Conservation (phyloP, 1,140 invertebrate species). For the Penaeus chinensis region DNA sequence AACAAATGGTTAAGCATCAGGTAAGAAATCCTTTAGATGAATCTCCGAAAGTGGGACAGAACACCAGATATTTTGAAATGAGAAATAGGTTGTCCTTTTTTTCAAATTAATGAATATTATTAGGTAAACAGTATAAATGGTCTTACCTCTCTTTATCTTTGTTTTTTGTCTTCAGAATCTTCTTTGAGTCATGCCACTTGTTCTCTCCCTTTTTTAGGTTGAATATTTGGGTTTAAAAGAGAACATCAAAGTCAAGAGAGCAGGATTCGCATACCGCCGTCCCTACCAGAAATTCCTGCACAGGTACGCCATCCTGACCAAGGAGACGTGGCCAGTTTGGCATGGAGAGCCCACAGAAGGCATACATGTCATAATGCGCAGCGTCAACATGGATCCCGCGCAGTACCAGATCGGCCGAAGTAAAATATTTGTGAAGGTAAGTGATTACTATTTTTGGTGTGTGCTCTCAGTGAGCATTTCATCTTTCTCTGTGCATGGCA, state of each 20-base stretch:
- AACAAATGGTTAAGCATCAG: slow-evolving; percentile 75
- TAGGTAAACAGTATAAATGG: background rate
- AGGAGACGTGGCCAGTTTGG: slow-evolving; percentile 79
- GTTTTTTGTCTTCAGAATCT: background rate
- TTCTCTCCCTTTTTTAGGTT: slow-evolving; percentile 67
- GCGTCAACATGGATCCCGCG: slow-evolving; percentile 75
- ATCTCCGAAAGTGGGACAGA: too few relatives aligned
- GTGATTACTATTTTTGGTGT: slow-evolving; percentile 66
- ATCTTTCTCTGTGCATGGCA: slow-evolving; percentile 72
- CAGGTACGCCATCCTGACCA: slow-evolving; percentile 78
- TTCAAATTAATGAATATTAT: background rate
- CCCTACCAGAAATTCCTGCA: slow-evolving; percentile 76
- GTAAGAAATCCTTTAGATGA: background rate
- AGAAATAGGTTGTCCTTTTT: background rate
- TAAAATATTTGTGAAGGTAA: slow-evolving; percentile 83
- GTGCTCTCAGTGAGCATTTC: background rate
- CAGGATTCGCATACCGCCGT: slow-evolving; percentile 77
- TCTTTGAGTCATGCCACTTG: background rate
- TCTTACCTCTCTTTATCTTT: too few relatives aligned
- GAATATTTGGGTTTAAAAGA: slow-evolving; percentile 77
- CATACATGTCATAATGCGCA: slow-evolving; percentile 74
- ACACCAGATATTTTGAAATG: background rate
- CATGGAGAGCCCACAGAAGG: slow-evolving; percentile 74
- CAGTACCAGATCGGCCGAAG: slow-evolving; percentile 80
- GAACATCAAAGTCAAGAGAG: slow-evolving; percentile 76